These are phyloP conservation scores for Tipula unca DNA, from an alignment of 2,888 invertebrate species.

Conservation along the genomic window DNA sequence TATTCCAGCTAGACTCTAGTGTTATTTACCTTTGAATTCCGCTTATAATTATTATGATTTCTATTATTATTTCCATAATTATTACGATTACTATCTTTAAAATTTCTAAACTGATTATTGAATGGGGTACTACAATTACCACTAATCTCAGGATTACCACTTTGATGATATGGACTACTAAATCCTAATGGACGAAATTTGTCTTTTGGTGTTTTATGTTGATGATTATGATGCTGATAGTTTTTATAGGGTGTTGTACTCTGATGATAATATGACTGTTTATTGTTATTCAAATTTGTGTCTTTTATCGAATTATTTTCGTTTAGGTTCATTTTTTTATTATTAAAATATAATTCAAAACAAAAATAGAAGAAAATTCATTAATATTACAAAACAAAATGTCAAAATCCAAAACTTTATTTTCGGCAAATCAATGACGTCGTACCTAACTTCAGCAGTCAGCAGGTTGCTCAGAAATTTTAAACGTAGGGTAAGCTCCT, in stretches of 20 bases:
- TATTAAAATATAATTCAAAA: neutral
- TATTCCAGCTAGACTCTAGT: neutral
- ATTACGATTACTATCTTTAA: neutral
- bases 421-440: neutral
- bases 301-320: neutral
- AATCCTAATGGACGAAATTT: neutral
- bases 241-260: neutral
- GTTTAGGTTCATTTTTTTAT: neutral
- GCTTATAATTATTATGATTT: neutral
- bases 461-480: neutral
- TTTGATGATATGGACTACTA: neutral
- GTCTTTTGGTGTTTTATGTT: neutral
- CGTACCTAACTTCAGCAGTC: neutral
- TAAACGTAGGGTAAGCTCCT: too few relatives aligned
- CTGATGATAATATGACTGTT: neutral
- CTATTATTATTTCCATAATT: conserved; percentile 8
- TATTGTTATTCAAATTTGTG: neutral
- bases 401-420: neutral
- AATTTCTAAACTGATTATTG: neutral
- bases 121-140: neutral
- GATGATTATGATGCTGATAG: neutral
- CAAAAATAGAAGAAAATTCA: neutral
- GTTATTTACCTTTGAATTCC: neutral
- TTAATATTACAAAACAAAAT: neutral
- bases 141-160: neutral